Evolutionary conservation across 2,113 vertebrate genomes (phyloP).

Genomic region (Potamarius usumacintae): DNA sequence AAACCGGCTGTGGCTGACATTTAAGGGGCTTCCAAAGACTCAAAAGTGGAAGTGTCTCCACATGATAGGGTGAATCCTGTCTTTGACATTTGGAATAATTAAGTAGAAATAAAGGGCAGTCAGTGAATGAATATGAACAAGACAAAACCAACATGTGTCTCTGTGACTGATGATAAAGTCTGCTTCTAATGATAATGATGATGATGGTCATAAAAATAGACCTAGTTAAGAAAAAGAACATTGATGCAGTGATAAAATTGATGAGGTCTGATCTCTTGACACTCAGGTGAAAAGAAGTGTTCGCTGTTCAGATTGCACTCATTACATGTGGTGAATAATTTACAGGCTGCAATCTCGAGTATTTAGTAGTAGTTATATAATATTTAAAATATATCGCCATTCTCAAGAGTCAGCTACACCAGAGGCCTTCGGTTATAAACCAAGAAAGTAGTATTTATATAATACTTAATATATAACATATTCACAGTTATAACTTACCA

Average conservation of each 20-base stretch:
- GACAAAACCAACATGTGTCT: neutral
- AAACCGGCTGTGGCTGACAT: conserved; percentile 56
- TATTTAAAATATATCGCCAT: neutral
- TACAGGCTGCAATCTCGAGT: neutral
- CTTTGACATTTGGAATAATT: conserved; percentile 58
- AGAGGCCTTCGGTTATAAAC: neutral
- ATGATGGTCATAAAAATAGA: conserved; percentile 15
- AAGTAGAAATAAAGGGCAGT: conserved; percentile 18
- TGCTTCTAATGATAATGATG: conserved; percentile 23
- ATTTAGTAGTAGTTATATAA: neutral
- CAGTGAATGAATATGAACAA: neutral
- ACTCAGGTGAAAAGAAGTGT: conserved; percentile 4
- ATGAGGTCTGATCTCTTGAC: neutral
- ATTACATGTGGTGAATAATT: conserved; percentile 36
- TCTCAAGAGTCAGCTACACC: neutral
- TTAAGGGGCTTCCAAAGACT: conserved; percentile 56
- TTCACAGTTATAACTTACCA: neutral
- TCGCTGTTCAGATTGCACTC: conserved; percentile 23
- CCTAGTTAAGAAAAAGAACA: neutral
- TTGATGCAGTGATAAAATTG: neutral
- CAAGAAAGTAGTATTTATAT: neutral
- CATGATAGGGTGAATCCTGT: conserved; percentile 47
- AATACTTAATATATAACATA: neutral
- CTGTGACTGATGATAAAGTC: neutral
- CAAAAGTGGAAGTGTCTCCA: conserved; percentile 53